Percentiles rank a stretch among this genome's conserved stretches.
Conservation (phyloP, 2,797 vertebrate genomes). For the Phrynocephalus guinanensis region DNA sequence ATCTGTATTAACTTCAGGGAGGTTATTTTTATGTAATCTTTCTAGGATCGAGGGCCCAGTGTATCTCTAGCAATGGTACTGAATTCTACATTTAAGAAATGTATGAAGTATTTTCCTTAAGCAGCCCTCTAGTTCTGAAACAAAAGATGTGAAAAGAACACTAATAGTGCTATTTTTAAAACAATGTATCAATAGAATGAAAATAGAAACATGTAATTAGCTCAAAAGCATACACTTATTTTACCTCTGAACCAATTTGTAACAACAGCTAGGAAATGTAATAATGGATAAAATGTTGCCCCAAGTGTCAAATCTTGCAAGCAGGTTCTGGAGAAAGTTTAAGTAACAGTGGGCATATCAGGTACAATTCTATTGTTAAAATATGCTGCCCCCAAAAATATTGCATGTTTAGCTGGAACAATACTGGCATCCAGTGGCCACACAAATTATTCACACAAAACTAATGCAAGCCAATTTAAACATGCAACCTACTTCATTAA, state of each 20-base stretch:
- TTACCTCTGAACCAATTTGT: not conserved
- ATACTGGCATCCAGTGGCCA: conserved; percentile 72
- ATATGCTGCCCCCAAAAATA: not conserved
- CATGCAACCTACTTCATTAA: not conserved
- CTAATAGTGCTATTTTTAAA: not conserved
- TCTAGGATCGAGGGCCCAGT: not conserved
- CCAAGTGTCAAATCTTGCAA: conserved; percentile 3
- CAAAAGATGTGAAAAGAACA: conserved; percentile 14
- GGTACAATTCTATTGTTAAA: not conserved
- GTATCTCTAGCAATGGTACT: not conserved
- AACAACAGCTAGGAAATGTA: not conserved
- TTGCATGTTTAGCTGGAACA: conserved; percentile 56
- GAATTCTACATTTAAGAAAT: not conserved
- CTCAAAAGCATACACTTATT: not conserved
- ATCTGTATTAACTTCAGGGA: not conserved
- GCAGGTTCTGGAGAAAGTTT: not conserved
- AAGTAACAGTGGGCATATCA: conserved; percentile 18
- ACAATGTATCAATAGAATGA: not conserved
- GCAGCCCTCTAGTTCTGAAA: not conserved
- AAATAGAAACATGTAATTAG: not conserved
- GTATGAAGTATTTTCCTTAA: not conserved
- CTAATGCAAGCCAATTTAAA: not conserved
- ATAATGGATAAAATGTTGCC: not conserved
- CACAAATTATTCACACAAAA: conserved; percentile 55
- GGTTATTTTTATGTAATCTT: not conserved